phyloP scores from a whole-genome alignment of 2,113 vertebrate species.

The Microcebus jonahi region DNA sequence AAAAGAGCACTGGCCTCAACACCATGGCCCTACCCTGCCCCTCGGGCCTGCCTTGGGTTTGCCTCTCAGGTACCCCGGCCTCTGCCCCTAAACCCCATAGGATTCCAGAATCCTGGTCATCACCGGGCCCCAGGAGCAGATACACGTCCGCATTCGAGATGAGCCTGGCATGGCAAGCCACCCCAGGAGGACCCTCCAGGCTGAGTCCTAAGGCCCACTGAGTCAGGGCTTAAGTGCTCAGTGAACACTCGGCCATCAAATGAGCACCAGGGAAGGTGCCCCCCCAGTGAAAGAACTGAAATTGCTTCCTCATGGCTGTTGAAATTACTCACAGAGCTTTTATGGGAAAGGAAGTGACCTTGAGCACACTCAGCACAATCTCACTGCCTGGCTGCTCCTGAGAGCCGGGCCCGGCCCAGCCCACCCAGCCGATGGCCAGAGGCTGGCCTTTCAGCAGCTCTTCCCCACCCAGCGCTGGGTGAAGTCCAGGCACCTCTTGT shows the following conservation, averaged over 20 bases:
- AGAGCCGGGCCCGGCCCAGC: rapidly evolving
- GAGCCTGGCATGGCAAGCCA: neutral
- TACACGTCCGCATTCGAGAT: rapidly evolving
- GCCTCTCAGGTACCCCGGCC: neutral
- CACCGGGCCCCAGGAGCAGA: neutral
- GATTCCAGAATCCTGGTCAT: neutral
- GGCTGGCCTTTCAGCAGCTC: neutral
- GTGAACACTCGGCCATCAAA: neutral
- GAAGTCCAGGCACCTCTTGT: neutral
- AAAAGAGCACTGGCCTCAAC: rapidly evolving
- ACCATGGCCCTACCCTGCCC: neutral
- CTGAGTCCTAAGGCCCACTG: neutral
- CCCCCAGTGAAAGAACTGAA: neutral
- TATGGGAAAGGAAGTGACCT: neutral
- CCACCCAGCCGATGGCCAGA: neutral
- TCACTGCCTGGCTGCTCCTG: neutral
- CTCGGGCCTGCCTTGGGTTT: neutral
- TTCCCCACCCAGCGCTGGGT: neutral
- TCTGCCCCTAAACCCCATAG: neutral
- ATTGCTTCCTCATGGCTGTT: neutral
- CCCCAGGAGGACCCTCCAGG: neutral
- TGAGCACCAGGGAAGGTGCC: rapidly evolving
- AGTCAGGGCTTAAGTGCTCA: neutral
- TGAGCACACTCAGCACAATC: neutral
- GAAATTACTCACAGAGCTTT: neutral